A percentile compares a stretch with the other conserved stretches of the same genome.
These are phyloP conservation scores for Phyllotreta striolata DNA, from an alignment of 2,888 invertebrate genomes.

Conservation along the genomic window DNA sequence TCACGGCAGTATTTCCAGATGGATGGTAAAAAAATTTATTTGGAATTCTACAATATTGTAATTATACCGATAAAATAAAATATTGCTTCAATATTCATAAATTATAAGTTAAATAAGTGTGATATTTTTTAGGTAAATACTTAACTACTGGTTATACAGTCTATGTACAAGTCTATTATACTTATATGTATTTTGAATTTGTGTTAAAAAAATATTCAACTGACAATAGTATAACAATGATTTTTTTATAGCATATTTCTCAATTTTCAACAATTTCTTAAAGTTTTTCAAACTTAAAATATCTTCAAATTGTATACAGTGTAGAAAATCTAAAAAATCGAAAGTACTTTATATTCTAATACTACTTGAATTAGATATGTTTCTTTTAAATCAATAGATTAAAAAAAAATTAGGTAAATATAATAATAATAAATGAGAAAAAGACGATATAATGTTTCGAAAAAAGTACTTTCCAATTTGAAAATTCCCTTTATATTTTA, in stretches of 20 bases:
- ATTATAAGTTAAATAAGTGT: slow-evolving; percentile 29
- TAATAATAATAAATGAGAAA: background rate
- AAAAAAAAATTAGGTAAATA: background rate
- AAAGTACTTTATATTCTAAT: slow-evolving; percentile 16
- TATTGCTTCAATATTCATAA: slow-evolving; percentile 29
- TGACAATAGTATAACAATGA: slow-evolving; percentile 41
- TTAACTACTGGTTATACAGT: slow-evolving; percentile 21
- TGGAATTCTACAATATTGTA: slow-evolving; percentile 21
- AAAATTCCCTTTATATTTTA: slow-evolving; percentile 25
- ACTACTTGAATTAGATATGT: background rate
- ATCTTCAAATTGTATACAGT: slow-evolving; percentile 25
- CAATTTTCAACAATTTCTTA: slow-evolving; percentile 43
- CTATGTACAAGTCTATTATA: slow-evolving; percentile 32
- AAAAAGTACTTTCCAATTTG: slow-evolving; percentile 25
- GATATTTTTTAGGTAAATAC: slow-evolving; percentile 27
- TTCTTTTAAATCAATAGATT: background rate
- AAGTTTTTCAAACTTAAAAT: slow-evolving; percentile 34
- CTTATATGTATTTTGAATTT: slow-evolving; percentile 28
- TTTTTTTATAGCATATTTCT: slow-evolving; percentile 40
- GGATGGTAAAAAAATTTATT: background rate
- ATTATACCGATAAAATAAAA: slow-evolving; percentile 26
- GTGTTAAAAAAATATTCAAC: slow-evolving; percentile 41
- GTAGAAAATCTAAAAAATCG: slow-evolving; percentile 13
- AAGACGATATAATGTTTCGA: background rate
- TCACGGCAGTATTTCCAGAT: no score